A percentile compares a stretch with the other conserved stretches of the same genome.
Conservation (phyloP, 2,797 vertebrate species). For the Artibeus lituratus region DNA sequence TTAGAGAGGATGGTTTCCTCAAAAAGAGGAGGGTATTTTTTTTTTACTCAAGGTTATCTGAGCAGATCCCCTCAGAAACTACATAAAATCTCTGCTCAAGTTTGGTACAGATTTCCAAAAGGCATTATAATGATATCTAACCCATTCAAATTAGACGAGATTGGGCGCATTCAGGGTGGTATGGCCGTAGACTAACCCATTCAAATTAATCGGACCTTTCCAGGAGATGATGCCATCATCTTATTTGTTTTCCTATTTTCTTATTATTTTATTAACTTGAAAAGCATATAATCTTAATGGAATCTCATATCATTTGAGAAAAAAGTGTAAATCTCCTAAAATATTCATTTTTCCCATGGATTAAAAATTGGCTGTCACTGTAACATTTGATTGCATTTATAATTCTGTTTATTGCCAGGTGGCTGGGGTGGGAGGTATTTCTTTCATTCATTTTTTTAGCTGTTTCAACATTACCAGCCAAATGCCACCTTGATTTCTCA, state of each 20-base stretch:
- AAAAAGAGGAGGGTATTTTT: background rate
- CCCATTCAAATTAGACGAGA: conserved; percentile 26
- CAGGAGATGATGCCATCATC: background rate
- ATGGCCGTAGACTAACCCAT: no score
- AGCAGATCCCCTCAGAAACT: background rate
- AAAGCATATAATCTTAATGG: background rate
- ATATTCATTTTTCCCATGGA: background rate
- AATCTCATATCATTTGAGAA: background rate
- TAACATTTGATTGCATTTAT: background rate
- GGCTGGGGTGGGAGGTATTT: conserved; percentile 2
- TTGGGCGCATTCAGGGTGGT: no score
- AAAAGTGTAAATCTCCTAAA: background rate
- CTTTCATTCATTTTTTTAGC: background rate
- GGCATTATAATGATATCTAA: background rate
- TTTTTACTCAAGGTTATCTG: background rate
- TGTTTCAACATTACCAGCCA: background rate
- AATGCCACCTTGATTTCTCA: conserved; percentile 54
- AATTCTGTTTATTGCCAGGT: conserved; percentile 37
- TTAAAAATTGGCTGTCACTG: background rate
- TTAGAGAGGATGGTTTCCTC: background rate
- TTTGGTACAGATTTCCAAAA: background rate
- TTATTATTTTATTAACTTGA: background rate
- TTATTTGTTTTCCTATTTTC: background rate
- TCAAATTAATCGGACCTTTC: conserved; percentile 11
- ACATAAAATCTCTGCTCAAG: background rate